Evolutionary conservation across 1,140 invertebrate species (phyloP).

Genomic region (Dryas iulia): DNA sequence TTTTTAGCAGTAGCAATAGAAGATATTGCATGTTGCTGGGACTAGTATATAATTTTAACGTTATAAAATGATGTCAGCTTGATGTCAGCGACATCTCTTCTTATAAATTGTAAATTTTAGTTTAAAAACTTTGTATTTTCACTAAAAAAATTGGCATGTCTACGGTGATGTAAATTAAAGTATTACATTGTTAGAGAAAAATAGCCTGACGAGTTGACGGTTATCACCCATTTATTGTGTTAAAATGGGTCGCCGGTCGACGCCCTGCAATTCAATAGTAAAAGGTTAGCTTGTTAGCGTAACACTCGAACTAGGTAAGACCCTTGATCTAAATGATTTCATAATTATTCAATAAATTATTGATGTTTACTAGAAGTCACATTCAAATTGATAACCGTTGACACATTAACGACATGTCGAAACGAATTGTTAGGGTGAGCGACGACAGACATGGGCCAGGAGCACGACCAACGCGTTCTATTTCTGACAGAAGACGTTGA

Average conservation of each 20-base stretch:
- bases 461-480: slow-evolving; percentile 51
- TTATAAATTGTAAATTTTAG: too few species aligned
- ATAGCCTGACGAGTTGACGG: slow-evolving; percentile 50
- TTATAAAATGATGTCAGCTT: too few species aligned
- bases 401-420: slow-evolving; percentile 68
- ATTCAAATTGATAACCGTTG: slow-evolving; percentile 63
- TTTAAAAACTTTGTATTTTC: too few species aligned
- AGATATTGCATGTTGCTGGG: too few species aligned
- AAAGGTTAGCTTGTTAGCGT: slow-evolving; percentile 21
- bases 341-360: slow-evolving; percentile 8
- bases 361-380: slow-evolving; percentile 6
- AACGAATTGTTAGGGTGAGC: slow-evolving; percentile 54
- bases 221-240: slow-evolving; percentile 58
- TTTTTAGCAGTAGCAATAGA: too few species aligned
- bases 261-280: slow-evolving; percentile 37
- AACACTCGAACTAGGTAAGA: slow-evolving; percentile 12
- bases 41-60: too few species aligned
- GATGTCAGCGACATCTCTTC: too few species aligned
- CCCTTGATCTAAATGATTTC: slow-evolving; percentile 4
- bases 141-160: not conserved
- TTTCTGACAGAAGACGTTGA: slow-evolving; percentile 69
- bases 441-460: slow-evolving; percentile 66
- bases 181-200: slow-evolving; percentile 51
- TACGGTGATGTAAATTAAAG: slow-evolving; percentile 36
- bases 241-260: slow-evolving; percentile 61